A percentile compares a stretch with the other conserved stretches of the same genome.
Conservation (phyloP, 2,888 invertebrate genomes). For the Pristionchus mayeri region DNA sequence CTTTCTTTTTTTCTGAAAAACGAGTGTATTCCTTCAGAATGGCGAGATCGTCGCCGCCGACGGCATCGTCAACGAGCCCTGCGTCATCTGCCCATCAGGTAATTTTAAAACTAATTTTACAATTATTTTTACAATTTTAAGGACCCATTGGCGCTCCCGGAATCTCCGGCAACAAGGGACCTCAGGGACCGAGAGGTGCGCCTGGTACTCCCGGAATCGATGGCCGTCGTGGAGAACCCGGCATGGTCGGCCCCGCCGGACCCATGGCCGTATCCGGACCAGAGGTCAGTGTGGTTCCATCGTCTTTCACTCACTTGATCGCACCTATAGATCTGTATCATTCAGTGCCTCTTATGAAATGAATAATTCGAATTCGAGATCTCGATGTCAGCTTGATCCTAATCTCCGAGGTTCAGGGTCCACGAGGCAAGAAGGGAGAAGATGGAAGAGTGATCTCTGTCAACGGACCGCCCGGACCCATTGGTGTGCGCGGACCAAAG, state of each 20-base stretch:
- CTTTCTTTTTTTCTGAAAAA: background rate
- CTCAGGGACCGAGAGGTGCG: conserved; percentile 66
- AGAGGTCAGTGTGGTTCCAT: too few species aligned
- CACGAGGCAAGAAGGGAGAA: conserved; percentile 65
- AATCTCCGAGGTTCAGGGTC: too few species aligned
- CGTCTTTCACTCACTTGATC: too few species aligned
- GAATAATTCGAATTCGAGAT: too few species aligned
- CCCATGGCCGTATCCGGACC: conserved; percentile 66
- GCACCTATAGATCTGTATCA: too few species aligned
- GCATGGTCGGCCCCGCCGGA: conserved; percentile 75
- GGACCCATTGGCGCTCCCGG: conserved; percentile 72
- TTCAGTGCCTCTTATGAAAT: too few species aligned
- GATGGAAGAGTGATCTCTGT: conserved; percentile 60
- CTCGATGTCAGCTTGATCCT: too few species aligned
- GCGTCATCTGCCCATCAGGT: conserved; percentile 75
- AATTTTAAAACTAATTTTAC: too few species aligned
- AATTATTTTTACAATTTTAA: too few species aligned
- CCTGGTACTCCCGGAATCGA: conserved; percentile 72
- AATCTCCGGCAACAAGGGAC: conserved; percentile 72
- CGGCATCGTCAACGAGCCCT: conserved; percentile 68
- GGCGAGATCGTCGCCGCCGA: conserved; percentile 64
- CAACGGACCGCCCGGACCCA: conserved; percentile 65
- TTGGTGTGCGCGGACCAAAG: conserved; percentile 65
- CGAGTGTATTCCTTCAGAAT: conserved; percentile 50
- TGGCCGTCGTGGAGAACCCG: conserved; percentile 73